phyloP scores from a whole-genome alignment of 2,113 vertebrate species.

The Callocephalon fimbriatum region DNA sequence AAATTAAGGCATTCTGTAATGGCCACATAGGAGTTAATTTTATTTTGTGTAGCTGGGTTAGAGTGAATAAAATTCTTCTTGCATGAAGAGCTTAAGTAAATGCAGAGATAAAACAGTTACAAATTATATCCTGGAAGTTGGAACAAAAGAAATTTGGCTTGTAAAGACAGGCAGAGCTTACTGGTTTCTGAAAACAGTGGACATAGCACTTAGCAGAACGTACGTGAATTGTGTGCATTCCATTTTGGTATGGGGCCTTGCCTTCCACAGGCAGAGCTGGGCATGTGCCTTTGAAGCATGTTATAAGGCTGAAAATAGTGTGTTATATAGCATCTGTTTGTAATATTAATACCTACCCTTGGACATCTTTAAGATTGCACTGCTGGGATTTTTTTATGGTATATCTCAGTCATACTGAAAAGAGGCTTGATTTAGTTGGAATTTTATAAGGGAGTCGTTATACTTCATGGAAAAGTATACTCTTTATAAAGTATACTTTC shows the following conservation, averaged over 20 bases:
- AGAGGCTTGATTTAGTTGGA: neutral
- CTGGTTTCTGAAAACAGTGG: neutral
- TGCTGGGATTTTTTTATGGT: neutral
- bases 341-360: neutral
- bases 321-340: neutral
- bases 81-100: neutral
- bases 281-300: fast-evolving
- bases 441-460: neutral
- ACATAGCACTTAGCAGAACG: neutral
- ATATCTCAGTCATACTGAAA: neutral
- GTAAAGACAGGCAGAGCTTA: neutral
- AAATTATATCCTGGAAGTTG: neutral
- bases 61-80: neutral
- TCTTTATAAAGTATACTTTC: neutral
- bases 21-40: neutral
- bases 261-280: neutral
- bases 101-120: neutral
- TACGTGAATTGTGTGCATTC: fast-evolving
- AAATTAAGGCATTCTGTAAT: neutral
- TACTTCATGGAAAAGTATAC: neutral
- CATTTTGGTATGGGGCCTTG: neutral
- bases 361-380: neutral
- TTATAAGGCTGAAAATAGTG: neutral
- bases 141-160: neutral
- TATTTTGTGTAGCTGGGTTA: neutral